phyloP scores from a whole-genome alignment of 2,113 vertebrate species.

The Hemicordylus capensis region DNA sequence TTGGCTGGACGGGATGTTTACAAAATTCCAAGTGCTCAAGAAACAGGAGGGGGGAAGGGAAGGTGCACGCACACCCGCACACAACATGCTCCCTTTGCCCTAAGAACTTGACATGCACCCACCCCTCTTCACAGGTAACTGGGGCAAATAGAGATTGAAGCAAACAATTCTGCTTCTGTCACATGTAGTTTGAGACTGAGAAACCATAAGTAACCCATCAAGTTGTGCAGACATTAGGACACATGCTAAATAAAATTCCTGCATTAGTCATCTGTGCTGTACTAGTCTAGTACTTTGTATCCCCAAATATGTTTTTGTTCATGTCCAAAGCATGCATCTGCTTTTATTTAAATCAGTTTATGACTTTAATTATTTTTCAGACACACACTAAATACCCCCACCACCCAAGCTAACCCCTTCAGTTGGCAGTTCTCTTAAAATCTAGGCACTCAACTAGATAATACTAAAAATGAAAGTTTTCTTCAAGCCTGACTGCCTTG shows the following conservation, averaged over 20 bases:
- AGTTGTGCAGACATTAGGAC: not conserved
- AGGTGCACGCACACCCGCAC: too few relatives aligned
- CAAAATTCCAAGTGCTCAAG: not conserved
- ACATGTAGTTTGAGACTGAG: not conserved
- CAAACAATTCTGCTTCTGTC: too few relatives aligned
- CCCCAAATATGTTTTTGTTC: not conserved
- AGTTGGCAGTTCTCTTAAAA: not conserved
- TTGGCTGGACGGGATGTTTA: not conserved
- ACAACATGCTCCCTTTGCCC: not conserved
- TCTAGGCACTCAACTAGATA: not conserved
- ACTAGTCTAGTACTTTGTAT: not conserved
- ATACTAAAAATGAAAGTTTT: conserved; percentile 44
- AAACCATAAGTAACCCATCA: not conserved
- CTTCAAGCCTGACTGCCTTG: conserved; percentile 24
- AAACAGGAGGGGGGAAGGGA: not conserved
- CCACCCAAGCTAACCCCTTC: not conserved
- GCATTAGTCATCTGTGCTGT: conserved; percentile 1
- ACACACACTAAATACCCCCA: not conserved
- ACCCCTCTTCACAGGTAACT: not conserved
- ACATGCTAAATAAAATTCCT: not conserved
- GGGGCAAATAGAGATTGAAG: not conserved
- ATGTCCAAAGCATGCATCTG: conserved; percentile 19
- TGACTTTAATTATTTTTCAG: not conserved
- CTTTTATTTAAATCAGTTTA: conserved; percentile 28
- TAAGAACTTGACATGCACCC: not conserved